phyloP scores from a whole-genome alignment of 2,888 invertebrate genomes.

The Cryptophagus acutangulus region DNA sequence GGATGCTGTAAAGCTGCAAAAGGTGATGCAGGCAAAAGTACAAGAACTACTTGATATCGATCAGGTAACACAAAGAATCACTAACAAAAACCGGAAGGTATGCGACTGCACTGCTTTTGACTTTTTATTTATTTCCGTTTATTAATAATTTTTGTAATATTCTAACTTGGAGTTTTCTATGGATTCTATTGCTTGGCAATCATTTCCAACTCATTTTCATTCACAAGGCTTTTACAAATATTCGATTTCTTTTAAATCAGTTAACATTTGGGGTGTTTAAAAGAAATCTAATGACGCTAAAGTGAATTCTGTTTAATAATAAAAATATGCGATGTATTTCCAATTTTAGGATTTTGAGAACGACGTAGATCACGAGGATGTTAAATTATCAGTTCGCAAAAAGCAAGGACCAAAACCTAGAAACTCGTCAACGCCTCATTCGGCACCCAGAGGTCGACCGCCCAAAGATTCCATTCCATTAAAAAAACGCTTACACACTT shows the following conservation, averaged over 20 bases:
- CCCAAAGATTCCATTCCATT: constrained; percentile 54
- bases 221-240: too few relatives aligned
- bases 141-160: constrained; percentile 9
- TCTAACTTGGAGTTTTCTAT: too few relatives aligned
- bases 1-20: constrained; percentile 70
- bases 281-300: too few relatives aligned
- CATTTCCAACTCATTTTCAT: too few relatives aligned
- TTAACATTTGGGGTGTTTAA: too few relatives aligned
- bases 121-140: constrained; percentile 6
- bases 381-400: too few relatives aligned
- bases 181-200: too few relatives aligned
- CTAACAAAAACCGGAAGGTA: constrained; percentile 48
- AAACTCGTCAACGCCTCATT: constrained; percentile 20
- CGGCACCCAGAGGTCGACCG: constrained; percentile 40
- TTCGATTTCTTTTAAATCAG: too few relatives aligned
- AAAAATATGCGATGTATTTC: too few relatives aligned
- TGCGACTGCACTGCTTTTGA: constrained; percentile 33
- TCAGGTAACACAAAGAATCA: constrained; percentile 53
- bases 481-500: constrained; percentile 72
- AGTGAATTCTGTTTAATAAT: too few relatives aligned
- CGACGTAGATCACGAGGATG: too few relatives aligned
- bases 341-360: too few relatives aligned
- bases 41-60: constrained; percentile 64
- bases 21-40: constrained; percentile 65
- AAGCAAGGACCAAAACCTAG: constrained; percentile 21